These are phyloP conservation scores for Potamarius usumacintae DNA, from an alignment of 2,113 vertebrate species.

Conservation along the genomic window DNA sequence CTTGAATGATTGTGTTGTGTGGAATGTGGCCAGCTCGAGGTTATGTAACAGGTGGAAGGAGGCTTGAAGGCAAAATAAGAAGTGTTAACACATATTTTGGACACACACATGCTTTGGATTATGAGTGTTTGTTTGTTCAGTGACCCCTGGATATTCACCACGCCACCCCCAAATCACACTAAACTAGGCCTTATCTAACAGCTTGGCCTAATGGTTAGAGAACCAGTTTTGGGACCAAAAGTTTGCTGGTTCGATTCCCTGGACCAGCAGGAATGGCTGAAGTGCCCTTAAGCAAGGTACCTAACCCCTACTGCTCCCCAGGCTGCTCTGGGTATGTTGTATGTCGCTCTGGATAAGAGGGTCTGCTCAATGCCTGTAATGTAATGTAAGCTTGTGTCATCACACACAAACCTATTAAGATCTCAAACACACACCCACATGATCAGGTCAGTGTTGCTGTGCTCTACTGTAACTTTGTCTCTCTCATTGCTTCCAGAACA, in stretches of 20 bases:
- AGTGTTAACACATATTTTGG: background rate
- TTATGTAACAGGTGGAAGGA: constrained; percentile 73
- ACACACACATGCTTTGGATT: background rate
- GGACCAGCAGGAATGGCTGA: no score
- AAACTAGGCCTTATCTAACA: constrained; percentile 66
- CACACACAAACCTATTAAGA: constrained; percentile 31
- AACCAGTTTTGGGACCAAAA: no score
- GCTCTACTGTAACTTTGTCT: background rate
- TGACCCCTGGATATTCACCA: background rate
- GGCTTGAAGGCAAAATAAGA: constrained; percentile 11
- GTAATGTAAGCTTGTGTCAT: constrained; percentile 48
- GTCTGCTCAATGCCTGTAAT: no score
- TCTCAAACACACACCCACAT: background rate
- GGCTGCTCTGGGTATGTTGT: no score
- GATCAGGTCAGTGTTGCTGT: background rate
- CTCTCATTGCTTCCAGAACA: constrained; percentile 16
- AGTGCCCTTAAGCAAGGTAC: no score
- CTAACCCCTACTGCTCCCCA: no score
- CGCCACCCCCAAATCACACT: constrained; percentile 13
- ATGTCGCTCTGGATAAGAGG: no score
- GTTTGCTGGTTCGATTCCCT: no score
- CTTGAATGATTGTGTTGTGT: constrained; percentile 69
- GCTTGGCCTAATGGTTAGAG: background rate
- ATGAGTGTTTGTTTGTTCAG: background rate
- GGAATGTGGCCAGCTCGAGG: constrained; percentile 72